Base-by-base conservation (phyloP, 35 echinoderm and acorn worm genomes). In the Lytechinus pictus region DNA sequence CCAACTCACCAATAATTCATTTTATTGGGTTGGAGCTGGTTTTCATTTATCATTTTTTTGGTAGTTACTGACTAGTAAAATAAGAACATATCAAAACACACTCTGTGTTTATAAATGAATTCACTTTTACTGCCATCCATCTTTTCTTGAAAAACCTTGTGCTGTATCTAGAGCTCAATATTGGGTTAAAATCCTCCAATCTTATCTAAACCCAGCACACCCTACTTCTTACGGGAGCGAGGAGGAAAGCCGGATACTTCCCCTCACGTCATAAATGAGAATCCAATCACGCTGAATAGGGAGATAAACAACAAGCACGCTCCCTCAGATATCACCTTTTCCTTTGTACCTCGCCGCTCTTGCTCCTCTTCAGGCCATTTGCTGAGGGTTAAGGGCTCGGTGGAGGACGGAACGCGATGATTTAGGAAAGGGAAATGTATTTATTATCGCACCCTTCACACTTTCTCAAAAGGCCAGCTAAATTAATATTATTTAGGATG, bases 341-440 rank as follows among this genome's bases (percentile, higher is more conserved):
- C 88, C 88, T 90, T 90, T 90, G 88, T 52, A 33, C 28, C 88
- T 44, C 44, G 88, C 88, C 88, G 88, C 88, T 90, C 16, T 5
- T 44, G 33, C 88, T 27, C n/a, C 28, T 52, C 88, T 90, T 12
- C 29, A 54, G 88, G 88, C 88, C 88, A 90, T 90, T 90, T 10
- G 28, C 9, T 24, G 66, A 79, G 66, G 66, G 66, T 79, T 4
- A 79, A 24, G 66, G 66, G 66, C n/a, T 79, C 21, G 66, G 66
- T 79, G 6, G 19, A 7, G 6, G 88, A 2, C 9, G 88, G 12
- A 90, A 54, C 28, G 52, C 52, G 88, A 44, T 89, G 87, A 89
- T 72, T 72, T 72, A 21, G 19, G 19, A 79, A 79, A 24, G 66
- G 21, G 66, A 79, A 79, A n/a, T 79, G 66, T 79, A 79, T 79